Evolutionary conservation across 2,113 vertebrate genomes (phyloP), one percentile per base, ranked within the genome.

Genomic region (Tricholaema leucomelas): DNA sequence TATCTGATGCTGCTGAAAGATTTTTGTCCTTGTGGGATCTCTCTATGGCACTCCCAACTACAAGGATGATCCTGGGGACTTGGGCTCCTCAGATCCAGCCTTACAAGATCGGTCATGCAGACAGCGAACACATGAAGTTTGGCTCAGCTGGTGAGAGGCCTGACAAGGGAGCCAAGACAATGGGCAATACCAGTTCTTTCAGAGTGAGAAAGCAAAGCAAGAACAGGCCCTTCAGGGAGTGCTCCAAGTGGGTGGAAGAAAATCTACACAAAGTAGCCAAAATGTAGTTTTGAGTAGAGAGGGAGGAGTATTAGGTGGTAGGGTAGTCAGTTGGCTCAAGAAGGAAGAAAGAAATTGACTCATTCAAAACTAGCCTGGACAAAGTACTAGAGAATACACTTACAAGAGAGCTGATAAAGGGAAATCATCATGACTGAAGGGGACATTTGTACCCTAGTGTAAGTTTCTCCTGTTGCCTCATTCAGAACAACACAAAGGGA

Each of bases 341-440:
- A 78, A 79, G 74, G 83, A 88, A 88, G 59, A 81, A 90, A 93
- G 81, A 65, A 90, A 50, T 71, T 94, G 94, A 94, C 70, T 91
- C 87, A 91, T 77, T 18, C 56, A 82, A 92, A 90, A 94, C 91
- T 79, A 91, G 90, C 74, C 72, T 75, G 56, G 59, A 93, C 91
- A 85, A 77, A 89, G 84, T 14, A 75, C 69, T 71, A 81, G 33
- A 64, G 77, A 90, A 91, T 21, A 46, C 28, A 40, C 38, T 79
- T 79, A 38, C 56, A 76, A 61, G 44, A 91, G 50, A 76, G 31
- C 2, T 77, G 82, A 83, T 73, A 71, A 0, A 0, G 4, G 54
- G 42, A 88, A 28, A 85, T 65, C 2, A 2, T 66, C 50, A 52
- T 55, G 67, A 78, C 67, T 85, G 81, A 93, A 94, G 3, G 33